phyloP scores from a whole-genome alignment of 2,888 invertebrate genomes.

The Cephus spinipes region DNA sequence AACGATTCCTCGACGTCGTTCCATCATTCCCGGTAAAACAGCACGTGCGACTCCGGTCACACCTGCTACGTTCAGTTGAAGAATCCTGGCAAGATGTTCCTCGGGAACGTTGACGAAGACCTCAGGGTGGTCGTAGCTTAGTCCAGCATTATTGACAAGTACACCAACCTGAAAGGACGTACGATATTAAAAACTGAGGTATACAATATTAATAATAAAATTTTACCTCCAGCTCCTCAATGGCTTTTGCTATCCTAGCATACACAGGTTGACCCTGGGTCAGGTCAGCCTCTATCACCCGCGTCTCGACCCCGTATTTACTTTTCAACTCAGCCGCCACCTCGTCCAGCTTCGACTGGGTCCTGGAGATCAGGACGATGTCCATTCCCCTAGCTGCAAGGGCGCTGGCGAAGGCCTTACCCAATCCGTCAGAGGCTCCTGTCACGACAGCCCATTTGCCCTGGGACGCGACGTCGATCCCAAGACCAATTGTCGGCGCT shows the following conservation, averaged over 20 bases:
- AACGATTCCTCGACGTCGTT: constrained; percentile 83
- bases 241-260: constrained; percentile 74
- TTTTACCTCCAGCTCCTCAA: constrained; percentile 69
- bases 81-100: constrained; percentile 55
- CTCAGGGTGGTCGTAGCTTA: constrained; percentile 74
- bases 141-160: constrained; percentile 77
- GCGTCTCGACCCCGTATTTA: constrained; percentile 79
- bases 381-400: constrained; percentile 82
- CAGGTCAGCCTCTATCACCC: constrained; percentile 86
- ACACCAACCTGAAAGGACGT: constrained; percentile 51
- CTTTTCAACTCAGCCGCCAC: constrained; percentile 81
- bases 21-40: constrained; percentile 87
- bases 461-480: constrained; percentile 54
- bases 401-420: constrained; percentile 85
- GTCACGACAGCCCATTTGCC: constrained; percentile 76
- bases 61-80: constrained; percentile 69
- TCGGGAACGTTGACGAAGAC: constrained; percentile 62
- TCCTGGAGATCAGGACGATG: constrained; percentile 84
- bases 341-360: constrained; percentile 76
- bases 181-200: neutral
- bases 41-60: constrained; percentile 72
- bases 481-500: constrained; percentile 55
- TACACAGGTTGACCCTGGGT: constrained; percentile 80
- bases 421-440: constrained; percentile 90
- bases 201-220: neutral